Evolutionary conservation across 2,113 vertebrate species (phyloP), one percentile per base, ranked within the genome.

Genomic region (Lycaon pictus): DNA sequence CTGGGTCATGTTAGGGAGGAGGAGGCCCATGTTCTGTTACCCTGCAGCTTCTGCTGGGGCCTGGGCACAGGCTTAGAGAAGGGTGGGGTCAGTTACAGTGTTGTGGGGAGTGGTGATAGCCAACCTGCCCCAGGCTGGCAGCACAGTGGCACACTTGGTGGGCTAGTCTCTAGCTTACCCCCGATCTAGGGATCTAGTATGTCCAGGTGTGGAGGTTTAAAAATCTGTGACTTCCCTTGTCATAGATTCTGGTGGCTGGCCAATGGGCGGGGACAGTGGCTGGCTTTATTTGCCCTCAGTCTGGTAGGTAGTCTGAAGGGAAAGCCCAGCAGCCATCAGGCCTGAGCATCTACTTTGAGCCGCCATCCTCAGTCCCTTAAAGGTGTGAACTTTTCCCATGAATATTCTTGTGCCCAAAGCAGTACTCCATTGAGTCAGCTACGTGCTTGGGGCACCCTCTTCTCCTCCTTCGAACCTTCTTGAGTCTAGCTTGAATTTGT

Each of bases 401-500:
- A 71, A 29, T 76, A 22, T 60, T 23, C 51, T 29, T 84, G n/a
- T 69, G n/a, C 32, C 60, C 67, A 74, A 9, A 80, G 63, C 11
- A 95, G 25, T 7, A 3, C 82, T 84, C 20, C 19, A 13, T 27
- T 74, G 55, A 13, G 32, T 60, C 7, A 15, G 51, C 69, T 43
- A 9, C 20, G 17, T 10, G 62, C 55, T 17, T 51, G 27, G 19
- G 67, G n/a, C 43, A 37, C 53, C 43, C 22, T 43, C 35, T 92
- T 20, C 94, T 43, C 69, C n/a, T 76, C 63, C n/a, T 97, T 82
- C 53, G 22, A 76, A 16, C 8, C 25, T 67, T 72, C 55, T n/a
- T 62, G 35, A n/a, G 62, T 58, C 62, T 93, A 43, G 62, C 72
- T 29, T 85, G 71, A 79, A 25, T n/a, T 89, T 81, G 77, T 92